Conservation (phyloP, 2,113 vertebrate genomes). For the Rhineura floridana region DNA sequence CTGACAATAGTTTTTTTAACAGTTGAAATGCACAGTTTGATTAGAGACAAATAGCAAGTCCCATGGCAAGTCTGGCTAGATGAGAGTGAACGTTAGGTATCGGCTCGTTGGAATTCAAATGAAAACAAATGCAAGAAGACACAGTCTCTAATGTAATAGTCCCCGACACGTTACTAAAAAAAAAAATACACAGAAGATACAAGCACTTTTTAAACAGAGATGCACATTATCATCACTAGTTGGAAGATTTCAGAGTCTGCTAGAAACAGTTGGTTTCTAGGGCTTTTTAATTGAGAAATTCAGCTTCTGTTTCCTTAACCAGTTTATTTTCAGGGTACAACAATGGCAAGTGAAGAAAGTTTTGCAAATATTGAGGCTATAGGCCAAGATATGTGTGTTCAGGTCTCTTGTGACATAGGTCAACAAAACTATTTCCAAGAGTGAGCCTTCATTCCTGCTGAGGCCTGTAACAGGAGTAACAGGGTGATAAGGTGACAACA, state of each 20-base stretch:
- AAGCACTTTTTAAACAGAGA: neutral
- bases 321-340: neutral
- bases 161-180: no score
- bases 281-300: conserved; percentile 49
- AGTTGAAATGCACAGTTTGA: neutral
- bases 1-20: neutral
- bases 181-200: neutral
- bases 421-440: conserved; percentile 14
- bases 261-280: conserved; percentile 35
- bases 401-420: conserved; percentile 16
- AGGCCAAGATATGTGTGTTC: neutral
- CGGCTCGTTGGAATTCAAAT: conserved; percentile 19
- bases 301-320: conserved; percentile 31
- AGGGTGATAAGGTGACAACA: fast-evolving
- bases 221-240: neutral
- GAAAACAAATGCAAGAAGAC: neutral
- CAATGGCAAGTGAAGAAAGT: neutral
- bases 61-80: neutral
- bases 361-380: fast-evolving
- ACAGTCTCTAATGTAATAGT: neutral
- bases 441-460: neutral
- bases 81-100: conserved; percentile 23
- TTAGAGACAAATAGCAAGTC: neutral
- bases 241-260: conserved; percentile 38
- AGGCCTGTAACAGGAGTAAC: neutral